Evolutionary conservation across 1,140 invertebrate species (phyloP).

Genomic region (Drosophila pandora): DNA sequence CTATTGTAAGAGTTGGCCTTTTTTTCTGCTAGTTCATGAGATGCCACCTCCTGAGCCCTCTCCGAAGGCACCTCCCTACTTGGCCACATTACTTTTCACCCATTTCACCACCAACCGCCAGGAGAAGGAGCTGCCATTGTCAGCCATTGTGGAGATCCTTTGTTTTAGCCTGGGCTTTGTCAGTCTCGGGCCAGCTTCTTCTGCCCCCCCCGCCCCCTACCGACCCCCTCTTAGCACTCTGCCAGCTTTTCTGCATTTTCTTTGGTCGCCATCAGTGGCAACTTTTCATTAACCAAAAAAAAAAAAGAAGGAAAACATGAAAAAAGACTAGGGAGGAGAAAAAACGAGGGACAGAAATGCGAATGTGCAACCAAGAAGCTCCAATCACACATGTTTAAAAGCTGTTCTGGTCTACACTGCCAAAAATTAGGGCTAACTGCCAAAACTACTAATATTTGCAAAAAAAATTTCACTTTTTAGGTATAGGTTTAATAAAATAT

Average conservation of each 20-base stretch:
- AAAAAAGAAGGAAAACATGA: not conserved
- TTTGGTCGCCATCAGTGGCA: conserved; percentile 56
- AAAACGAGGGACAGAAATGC: conserved; percentile 17
- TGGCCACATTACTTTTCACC: conserved; percentile 1
- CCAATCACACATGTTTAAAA: conserved; percentile 16
- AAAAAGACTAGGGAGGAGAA: not conserved
- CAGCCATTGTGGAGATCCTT: conserved; percentile 43
- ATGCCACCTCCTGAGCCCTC: not conserved
- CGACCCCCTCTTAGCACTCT: not conserved
- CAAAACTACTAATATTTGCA: too few species aligned
- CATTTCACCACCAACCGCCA: not conserved
- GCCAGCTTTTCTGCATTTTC: conserved; percentile 30
- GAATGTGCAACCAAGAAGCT: conserved; percentile 12
- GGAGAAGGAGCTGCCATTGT: conserved; percentile 47
- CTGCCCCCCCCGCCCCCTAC: conserved; percentile 12
- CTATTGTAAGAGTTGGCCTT: conserved; percentile 43
- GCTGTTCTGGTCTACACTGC: conserved; percentile 7
- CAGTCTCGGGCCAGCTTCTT: conserved; percentile 48
- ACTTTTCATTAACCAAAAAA: conserved; percentile 68
- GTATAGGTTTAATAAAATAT: too few species aligned
- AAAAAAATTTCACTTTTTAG: too few species aligned
- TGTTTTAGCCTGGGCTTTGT: conserved; percentile 46
- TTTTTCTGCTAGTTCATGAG: conserved; percentile 31
- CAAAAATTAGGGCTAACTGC: not conserved
- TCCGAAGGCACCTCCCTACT: not conserved